Percentiles rank a stretch among this genome's conserved stretches.
These are phyloP conservation scores for Hippocampus guttulatus DNA, from an alignment of 2,113 vertebrate genomes.

Conservation along the genomic window DNA sequence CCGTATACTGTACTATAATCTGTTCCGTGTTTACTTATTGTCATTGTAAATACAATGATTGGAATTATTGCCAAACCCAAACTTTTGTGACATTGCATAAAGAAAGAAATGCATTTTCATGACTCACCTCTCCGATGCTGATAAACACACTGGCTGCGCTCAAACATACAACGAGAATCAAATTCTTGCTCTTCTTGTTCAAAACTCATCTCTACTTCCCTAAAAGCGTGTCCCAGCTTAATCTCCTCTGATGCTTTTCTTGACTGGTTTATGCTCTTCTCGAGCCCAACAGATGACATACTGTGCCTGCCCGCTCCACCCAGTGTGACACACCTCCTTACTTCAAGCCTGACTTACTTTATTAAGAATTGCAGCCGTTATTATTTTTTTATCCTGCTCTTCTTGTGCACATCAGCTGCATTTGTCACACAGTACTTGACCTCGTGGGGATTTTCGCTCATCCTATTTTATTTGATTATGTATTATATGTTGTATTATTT, in stretches of 20 bases:
- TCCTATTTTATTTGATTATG: constrained; percentile 18
- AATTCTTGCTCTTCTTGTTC: constrained; percentile 79
- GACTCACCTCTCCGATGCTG: constrained; percentile 74
- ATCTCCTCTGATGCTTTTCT: constrained; percentile 29
- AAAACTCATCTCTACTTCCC: constrained; percentile 72
- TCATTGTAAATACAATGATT: not conserved
- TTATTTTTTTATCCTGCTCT: constrained; percentile 8
- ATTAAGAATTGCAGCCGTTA: constrained; percentile 24
- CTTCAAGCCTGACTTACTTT: constrained; percentile 52
- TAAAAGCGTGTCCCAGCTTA: constrained; percentile 16
- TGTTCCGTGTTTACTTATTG: not conserved
- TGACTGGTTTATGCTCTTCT: constrained; percentile 21
- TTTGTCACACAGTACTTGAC: constrained; percentile 26
- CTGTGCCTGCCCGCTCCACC: constrained; percentile 40
- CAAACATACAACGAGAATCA: constrained; percentile 85
- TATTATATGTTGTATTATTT: constrained; percentile 12
- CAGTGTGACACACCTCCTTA: constrained; percentile 43
- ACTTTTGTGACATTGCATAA: not conserved
- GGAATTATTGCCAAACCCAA: not conserved
- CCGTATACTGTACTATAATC: not conserved
- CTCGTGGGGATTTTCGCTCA: constrained; percentile 38
- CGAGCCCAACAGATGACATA: constrained; percentile 37
- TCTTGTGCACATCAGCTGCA: constrained; percentile 13
- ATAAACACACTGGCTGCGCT: constrained; percentile 76
- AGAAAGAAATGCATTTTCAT: not conserved